Conservation (phyloP, 2,113 vertebrate species). For the Menidia beryllina region DNA sequence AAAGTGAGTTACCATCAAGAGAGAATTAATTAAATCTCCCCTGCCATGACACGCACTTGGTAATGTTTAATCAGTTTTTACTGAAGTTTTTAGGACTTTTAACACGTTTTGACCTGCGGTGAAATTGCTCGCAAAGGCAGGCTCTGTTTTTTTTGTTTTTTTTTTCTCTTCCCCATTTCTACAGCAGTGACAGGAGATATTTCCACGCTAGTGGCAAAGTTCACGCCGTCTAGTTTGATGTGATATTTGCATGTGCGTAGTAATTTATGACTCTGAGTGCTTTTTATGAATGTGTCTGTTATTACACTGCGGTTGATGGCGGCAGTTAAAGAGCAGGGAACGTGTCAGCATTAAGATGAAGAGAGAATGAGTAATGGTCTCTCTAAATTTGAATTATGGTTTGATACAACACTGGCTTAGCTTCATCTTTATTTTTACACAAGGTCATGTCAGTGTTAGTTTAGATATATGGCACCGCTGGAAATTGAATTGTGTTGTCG, state of each 20-base stretch:
- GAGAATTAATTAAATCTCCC: background rate
- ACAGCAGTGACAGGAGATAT: background rate
- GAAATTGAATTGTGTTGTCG: background rate
- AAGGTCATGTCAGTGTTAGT: constrained; percentile 42
- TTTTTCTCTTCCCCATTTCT: background rate
- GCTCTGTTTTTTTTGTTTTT: background rate
- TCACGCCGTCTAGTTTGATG: constrained; percentile 31
- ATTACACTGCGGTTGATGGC: constrained; percentile 48
- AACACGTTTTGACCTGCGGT: background rate
- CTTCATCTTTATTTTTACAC: constrained; percentile 63
- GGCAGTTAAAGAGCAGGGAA: constrained; percentile 53
- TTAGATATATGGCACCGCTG: constrained; percentile 10
- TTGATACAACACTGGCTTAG: constrained; percentile 54
- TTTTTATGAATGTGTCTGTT: constrained; percentile 53
- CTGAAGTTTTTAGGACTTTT: background rate
- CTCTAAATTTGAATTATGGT: constrained; percentile 47
- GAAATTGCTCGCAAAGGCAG: background rate
- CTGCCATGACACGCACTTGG: background rate
- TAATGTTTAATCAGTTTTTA: background rate
- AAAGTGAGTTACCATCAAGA: background rate
- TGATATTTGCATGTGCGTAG: constrained; percentile 46
- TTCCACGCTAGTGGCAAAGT: constrained; percentile 6
- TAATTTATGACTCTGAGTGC: constrained; percentile 48
- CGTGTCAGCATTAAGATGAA: constrained; percentile 44
- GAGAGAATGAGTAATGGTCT: constrained; percentile 50